phyloP scores from a whole-genome alignment of 1,140 invertebrate species.

The Aphelinus atriplicis region DNA sequence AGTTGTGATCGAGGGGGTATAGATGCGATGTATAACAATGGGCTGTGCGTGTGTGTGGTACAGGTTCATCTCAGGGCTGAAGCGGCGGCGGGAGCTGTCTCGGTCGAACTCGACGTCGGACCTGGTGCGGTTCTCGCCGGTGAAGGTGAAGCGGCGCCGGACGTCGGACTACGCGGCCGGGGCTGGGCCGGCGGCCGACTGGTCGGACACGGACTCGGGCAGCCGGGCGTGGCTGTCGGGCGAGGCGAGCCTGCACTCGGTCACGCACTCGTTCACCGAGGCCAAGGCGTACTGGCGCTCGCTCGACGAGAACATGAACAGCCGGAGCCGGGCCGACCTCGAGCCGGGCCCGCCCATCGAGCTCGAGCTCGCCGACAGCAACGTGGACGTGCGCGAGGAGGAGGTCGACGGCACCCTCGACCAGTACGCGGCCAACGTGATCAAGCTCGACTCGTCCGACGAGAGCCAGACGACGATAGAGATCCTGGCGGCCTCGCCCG shows the following conservation, averaged over 20 bases:
- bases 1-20: too few relatives aligned
- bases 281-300: slow-evolving; percentile 29
- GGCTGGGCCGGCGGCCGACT: not conserved
- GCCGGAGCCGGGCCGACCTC: slow-evolving; percentile 30
- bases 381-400: slow-evolving; percentile 31
- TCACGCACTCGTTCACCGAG: too few relatives aligned
- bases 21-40: too few relatives aligned
- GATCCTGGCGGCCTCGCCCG: slow-evolving; percentile 58
- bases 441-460: slow-evolving; percentile 61
- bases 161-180: slow-evolving; percentile 45
- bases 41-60: too few relatives aligned
- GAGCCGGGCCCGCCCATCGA: not conserved
- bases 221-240: slow-evolving; percentile 10
- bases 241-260: not conserved
- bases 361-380: slow-evolving; percentile 15
- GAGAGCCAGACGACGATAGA: slow-evolving; percentile 62
- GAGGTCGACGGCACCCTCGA: slow-evolving; percentile 33
- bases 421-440: slow-evolving; percentile 44
- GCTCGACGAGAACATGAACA: slow-evolving; percentile 50
- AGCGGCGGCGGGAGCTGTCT: slow-evolving; percentile 47
- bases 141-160: slow-evolving; percentile 49
- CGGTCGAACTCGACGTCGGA: slow-evolving; percentile 49
- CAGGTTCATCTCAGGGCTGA: slow-evolving; percentile 48
- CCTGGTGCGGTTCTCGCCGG: slow-evolving; percentile 35
- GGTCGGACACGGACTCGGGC: slow-evolving; percentile 23